Base-by-base conservation (phyloP, 2,797 vertebrate genomes). In the Dromococcyx pavoninus region DNA sequence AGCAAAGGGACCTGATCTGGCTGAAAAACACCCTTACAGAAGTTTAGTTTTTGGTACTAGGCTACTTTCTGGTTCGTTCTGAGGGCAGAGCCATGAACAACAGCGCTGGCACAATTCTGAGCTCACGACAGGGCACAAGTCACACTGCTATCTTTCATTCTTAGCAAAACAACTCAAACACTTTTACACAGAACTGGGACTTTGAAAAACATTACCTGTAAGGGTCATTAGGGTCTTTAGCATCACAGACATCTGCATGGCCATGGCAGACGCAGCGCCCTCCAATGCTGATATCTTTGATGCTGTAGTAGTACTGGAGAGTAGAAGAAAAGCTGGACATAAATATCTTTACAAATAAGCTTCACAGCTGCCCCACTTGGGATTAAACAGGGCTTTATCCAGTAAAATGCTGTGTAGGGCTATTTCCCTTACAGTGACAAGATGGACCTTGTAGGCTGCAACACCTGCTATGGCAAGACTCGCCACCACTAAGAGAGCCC, bases 201-300 rank as follows among this genome's bases (percentile, higher is more conserved):
- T 71, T 43, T 57, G 65, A 57, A 86, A 33, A 60, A 58, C n/a
- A 95, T 98, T 98, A 99, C 99, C 99, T 99, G 98, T 98, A 99
- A 25, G 99, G 99, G 95, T 99, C 98, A 1, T 81, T 97, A 51
- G 98, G 99, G 86, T 99, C 98, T 61, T 98, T 97, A 79, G 99
- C 98, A 16, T 99, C 98, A 56, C 99, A 99, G 83, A 98, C 98
- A 0, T 99, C 99, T 2, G 98, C 98, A 3, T 99, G 99, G 53
- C 99, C 99, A 0, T 99, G 98, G 95, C 99, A 99, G 44, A 98
- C 98, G 33, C 98, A 98, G 62, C 98, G 98, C 10, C 99, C 99
- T 4, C 99, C 99, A 0, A 99, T 98, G 94, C 99, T 99, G 97
- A 99, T 98, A 65, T 99, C 99, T 92, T 99, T 99, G 94, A 99